Conservation (phyloP, 2,888 invertebrate species). For the Ptilodon capucinus region DNA sequence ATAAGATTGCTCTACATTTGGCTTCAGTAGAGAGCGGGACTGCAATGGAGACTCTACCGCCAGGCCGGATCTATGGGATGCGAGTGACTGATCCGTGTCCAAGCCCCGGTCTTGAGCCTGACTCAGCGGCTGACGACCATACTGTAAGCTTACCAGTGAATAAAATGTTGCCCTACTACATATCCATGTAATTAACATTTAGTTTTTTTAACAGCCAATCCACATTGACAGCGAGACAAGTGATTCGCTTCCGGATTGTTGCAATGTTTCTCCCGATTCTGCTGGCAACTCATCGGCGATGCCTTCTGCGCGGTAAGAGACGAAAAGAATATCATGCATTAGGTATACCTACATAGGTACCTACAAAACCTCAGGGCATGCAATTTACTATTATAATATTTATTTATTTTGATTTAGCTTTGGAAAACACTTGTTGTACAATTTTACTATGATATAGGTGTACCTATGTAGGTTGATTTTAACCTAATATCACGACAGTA, state of each 20-base stretch:
- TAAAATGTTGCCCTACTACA: not conserved
- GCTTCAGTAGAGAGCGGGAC: constrained; percentile 86
- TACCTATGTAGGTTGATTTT: no score
- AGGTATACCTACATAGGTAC: no score
- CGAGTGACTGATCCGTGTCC: constrained; percentile 89
- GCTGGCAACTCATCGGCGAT: constrained; percentile 47
- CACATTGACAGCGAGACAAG: constrained; percentile 79
- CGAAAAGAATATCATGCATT: no score
- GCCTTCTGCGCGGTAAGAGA: not conserved
- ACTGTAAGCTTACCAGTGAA: constrained; percentile 57
- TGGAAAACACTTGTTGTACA: no score
- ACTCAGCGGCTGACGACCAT: constrained; percentile 68
- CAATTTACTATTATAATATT: no score
- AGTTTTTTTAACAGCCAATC: constrained; percentile 54
- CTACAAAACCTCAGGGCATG: no score
- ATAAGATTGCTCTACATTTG: constrained; percentile 96
- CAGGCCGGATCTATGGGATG: constrained; percentile 96
- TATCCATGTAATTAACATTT: not conserved
- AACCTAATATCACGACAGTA: no score
- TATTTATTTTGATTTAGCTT: no score
- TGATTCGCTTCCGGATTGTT: constrained; percentile 72
- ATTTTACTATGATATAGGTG: no score
- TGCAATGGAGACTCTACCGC: constrained; percentile 88
- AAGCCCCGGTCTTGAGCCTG: constrained; percentile 72
- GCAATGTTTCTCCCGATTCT: constrained; percentile 65